Percentiles rank a stretch among this genome's conserved stretches.
These are phyloP conservation scores for Drosophila vallismaia DNA, from an alignment of 2,888 invertebrate species.

Conservation along the genomic window DNA sequence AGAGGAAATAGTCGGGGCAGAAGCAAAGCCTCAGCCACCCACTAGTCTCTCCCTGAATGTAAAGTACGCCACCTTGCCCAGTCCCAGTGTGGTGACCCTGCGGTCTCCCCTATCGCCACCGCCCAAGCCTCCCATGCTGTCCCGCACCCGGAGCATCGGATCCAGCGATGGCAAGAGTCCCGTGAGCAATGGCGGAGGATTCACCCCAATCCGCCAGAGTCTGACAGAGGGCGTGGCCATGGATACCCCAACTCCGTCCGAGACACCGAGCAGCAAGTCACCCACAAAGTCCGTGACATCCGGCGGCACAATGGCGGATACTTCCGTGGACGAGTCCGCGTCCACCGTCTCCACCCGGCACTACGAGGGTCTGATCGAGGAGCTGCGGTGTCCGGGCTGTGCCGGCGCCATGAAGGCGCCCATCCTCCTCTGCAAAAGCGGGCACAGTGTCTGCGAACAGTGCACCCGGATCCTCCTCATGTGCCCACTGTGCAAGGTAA, in stretches of 20 bases:
- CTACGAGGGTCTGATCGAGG: conserved; percentile 82
- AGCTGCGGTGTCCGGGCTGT: conserved; percentile 83
- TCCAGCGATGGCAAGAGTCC: conserved; percentile 63
- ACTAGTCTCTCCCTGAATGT: conserved; percentile 54
- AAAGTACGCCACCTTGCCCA: conserved; percentile 69
- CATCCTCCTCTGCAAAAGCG: conserved; percentile 81
- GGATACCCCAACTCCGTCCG: neutral
- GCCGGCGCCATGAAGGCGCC: conserved; percentile 83
- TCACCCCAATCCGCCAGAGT: conserved; percentile 42
- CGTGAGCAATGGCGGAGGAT: conserved; percentile 38
- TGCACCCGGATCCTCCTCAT: conserved; percentile 80
- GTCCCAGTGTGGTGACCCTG: conserved; percentile 45
- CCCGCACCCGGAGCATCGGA: conserved; percentile 78
- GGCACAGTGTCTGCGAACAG: conserved; percentile 82
- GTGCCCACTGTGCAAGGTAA: conserved; percentile 83
- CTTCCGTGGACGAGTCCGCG: conserved; percentile 4
- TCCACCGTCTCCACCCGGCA: conserved; percentile 60
- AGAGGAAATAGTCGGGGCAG: neutral
- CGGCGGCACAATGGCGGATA: neutral
- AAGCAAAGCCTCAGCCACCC: conserved; percentile 39
- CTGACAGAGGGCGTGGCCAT: conserved; percentile 25
- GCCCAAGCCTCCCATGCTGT: conserved; percentile 80
- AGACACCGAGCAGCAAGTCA: conserved; percentile 1
- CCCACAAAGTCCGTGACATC: neutral
- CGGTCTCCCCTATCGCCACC: conserved; percentile 75